A percentile compares a stretch with the other conserved stretches of the same genome.
phyloP scores from a whole-genome alignment of 2,888 invertebrate species.

The Drosophila testacea region DNA sequence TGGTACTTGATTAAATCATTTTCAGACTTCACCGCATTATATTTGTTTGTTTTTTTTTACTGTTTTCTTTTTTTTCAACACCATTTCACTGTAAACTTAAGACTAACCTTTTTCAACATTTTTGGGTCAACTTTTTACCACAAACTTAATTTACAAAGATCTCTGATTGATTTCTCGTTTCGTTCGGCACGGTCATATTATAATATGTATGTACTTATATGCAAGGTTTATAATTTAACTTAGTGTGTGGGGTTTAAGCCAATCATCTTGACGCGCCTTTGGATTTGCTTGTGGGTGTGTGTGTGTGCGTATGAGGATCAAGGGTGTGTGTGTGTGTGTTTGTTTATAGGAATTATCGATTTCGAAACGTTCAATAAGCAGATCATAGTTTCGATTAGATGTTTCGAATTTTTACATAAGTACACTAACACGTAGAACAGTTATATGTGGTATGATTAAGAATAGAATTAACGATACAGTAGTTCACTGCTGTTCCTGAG shows the following conservation, averaged over 20 bases:
- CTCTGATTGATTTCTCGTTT: slow-evolving; percentile 57
- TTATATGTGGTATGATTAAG: slow-evolving; percentile 48
- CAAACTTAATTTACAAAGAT: slow-evolving; percentile 75
- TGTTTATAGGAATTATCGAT: slow-evolving; percentile 35
- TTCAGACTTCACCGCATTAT: slow-evolving; percentile 83
- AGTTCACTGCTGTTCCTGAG: slow-evolving; percentile 72
- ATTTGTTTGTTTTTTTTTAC: slow-evolving; percentile 37
- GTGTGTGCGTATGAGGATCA: slow-evolving; percentile 47
- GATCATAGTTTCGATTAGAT: slow-evolving; percentile 30
- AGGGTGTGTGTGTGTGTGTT: slow-evolving; percentile 11
- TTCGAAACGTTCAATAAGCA: slow-evolving; percentile 45
- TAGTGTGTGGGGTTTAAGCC: slow-evolving; percentile 32
- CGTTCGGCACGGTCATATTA: slow-evolving; percentile 46
- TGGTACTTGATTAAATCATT: slow-evolving; percentile 82
- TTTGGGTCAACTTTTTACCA: slow-evolving; percentile 72
- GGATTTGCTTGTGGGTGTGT: slow-evolving; percentile 8
- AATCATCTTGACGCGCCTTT: slow-evolving; percentile 33
- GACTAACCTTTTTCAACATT: slow-evolving; percentile 66
- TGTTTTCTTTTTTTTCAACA: slow-evolving; percentile 45
- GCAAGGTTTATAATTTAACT: slow-evolving; percentile 52
- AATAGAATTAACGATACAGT: slow-evolving; percentile 33
- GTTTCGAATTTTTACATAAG: slow-evolving; percentile 78
- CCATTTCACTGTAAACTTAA: slow-evolving; percentile 64
- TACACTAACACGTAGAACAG: slow-evolving; percentile 73
- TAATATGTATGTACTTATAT: slow-evolving; percentile 33